A percentile compares a stretch with the other conserved stretches of the same genome.
These are phyloP conservation scores for Ophioninae sp. DNA, from an alignment of 2,888 invertebrate genomes.

Conservation along the genomic window DNA sequence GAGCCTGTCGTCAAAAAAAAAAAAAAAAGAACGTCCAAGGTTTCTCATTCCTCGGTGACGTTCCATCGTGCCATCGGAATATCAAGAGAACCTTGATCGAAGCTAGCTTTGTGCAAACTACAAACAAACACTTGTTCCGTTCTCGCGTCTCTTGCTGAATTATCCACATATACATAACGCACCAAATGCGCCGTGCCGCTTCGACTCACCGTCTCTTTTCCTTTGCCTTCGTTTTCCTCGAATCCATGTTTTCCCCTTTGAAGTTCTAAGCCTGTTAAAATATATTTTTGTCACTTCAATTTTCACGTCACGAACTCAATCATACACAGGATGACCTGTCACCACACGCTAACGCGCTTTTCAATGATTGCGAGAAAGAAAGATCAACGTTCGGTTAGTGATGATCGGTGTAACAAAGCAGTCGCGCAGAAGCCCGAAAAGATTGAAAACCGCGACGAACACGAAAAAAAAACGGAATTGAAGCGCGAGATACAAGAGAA, in stretches of 20 bases:
- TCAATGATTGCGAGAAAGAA: background rate
- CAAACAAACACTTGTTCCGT: background rate
- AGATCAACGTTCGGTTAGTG: background rate
- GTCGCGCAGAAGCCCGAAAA: background rate
- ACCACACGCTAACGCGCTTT: background rate
- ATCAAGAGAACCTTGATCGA: background rate
- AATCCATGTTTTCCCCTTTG: conserved; percentile 45
- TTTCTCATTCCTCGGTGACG: background rate
- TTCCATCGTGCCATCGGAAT: background rate
- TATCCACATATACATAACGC: background rate
- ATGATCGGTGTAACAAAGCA: background rate
- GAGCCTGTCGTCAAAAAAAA: background rate
- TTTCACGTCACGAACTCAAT: background rate
- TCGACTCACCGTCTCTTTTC: conserved; percentile 58
- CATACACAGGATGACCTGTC: background rate
- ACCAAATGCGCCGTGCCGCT: background rate
- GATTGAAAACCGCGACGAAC: background rate
- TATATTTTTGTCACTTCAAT: conserved; percentile 3
- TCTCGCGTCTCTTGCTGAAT: background rate
- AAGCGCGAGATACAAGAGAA: conserved; percentile 8
- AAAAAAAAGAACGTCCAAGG: background rate
- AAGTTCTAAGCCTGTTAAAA: background rate
- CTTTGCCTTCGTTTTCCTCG: conserved; percentile 52
- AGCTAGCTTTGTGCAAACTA: background rate
- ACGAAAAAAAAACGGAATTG: background rate